Conservation (phyloP, 2,888 invertebrate genomes). For the Ochlodes sylvanus region DNA sequence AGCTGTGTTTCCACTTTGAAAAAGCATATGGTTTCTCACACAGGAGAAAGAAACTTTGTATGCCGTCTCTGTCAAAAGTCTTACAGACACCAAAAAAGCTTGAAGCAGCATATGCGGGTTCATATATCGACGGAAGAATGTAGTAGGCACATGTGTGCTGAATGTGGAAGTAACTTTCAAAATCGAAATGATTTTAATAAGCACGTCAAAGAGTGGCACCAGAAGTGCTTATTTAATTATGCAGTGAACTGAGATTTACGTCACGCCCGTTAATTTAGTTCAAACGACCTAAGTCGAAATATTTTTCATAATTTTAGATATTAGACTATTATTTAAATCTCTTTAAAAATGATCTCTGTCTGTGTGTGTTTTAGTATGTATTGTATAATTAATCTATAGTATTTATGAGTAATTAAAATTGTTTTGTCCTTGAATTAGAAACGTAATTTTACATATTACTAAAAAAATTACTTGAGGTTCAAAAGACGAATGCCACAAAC, state of each 20-base stretch:
- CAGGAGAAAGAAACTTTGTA: constrained; percentile 60
- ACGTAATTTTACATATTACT: no score
- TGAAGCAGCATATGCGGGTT: constrained; percentile 70
- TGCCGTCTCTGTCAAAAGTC: constrained; percentile 79
- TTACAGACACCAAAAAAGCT: constrained; percentile 76
- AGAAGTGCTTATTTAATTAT: constrained; percentile 55
- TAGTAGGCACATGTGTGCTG: constrained; percentile 56
- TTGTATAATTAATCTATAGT: no score
- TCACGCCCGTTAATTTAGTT: no score
- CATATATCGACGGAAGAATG: constrained; percentile 52
- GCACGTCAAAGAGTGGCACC: constrained; percentile 67
- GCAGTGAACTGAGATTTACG: constrained; percentile 11
- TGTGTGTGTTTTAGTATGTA: not conserved
- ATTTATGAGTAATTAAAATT: no score
- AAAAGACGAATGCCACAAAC: no score
- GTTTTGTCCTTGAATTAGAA: no score
- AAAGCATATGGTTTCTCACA: constrained; percentile 66
- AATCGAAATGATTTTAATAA: constrained; percentile 59
- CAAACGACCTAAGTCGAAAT: no score
- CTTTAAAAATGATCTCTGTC: not conserved
- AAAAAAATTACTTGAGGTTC: no score
- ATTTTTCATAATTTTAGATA: no score
- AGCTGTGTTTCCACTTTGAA: constrained; percentile 66
- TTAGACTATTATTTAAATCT: not conserved
- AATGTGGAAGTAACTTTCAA: constrained; percentile 56